Percentiles rank a stretch among this genome's conserved stretches.
phyloP scores from a whole-genome alignment of 2,113 vertebrate species.

The Xyliphius kryptos region DNA sequence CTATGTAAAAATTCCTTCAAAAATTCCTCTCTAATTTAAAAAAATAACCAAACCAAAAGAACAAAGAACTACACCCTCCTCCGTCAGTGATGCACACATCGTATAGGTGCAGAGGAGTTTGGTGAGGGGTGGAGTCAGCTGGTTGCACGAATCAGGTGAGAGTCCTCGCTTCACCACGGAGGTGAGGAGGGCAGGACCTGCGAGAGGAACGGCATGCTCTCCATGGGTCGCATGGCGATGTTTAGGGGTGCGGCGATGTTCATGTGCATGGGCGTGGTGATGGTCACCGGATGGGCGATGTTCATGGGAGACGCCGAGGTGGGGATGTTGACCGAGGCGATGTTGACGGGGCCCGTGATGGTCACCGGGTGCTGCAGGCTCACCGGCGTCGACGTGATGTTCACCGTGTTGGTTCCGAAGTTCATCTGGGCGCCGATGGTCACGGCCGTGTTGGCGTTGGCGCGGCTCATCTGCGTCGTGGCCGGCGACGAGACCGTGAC shows the following conservation, averaged over 20 bases:
- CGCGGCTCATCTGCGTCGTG: slow-evolving; percentile 58
- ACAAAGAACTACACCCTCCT: too few species aligned
- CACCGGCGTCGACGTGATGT: slow-evolving; percentile 83
- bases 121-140: slow-evolving; percentile 37
- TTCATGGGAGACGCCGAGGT: slow-evolving; percentile 81
- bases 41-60: background rate
- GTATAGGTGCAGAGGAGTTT: too few species aligned
- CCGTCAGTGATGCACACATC: too few species aligned
- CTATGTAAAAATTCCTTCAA: slow-evolving; percentile 25
- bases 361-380: slow-evolving; percentile 92
- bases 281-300: slow-evolving; percentile 91
- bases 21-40: background rate
- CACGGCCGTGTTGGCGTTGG: slow-evolving; percentile 76
- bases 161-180: slow-evolving; percentile 71
- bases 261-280: slow-evolving; percentile 93
- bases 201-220: slow-evolving; percentile 97
- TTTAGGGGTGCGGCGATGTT: slow-evolving; percentile 89
- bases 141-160: slow-evolving; percentile 30
- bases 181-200: slow-evolving; percentile 95
- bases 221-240: slow-evolving; percentile 94
- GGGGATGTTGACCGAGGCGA: slow-evolving; percentile 88
- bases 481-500: slow-evolving; percentile 62
- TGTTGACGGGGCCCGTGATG: slow-evolving; percentile 93
- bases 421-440: slow-evolving; percentile 96
- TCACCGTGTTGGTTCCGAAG: slow-evolving; percentile 95